Conservation (phyloP, 2,113 vertebrate genomes). For the Heteronetta atricapilla region DNA sequence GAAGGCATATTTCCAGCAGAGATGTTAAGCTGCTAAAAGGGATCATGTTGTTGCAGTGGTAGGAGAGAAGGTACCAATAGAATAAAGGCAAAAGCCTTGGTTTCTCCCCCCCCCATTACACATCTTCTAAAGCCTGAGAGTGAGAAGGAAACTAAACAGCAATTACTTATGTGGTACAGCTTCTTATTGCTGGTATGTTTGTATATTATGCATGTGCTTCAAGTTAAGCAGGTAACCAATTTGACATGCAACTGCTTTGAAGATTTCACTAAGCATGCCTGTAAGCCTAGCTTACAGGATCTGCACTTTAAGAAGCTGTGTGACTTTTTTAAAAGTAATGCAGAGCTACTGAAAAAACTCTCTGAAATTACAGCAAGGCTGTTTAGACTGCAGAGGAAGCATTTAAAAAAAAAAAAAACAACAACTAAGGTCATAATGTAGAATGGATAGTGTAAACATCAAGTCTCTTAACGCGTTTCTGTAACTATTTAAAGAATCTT, state of each 20-base stretch:
- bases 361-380: neutral
- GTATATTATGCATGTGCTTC: neutral
- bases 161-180: neutral
- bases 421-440: neutral
- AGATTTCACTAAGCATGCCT: neutral
- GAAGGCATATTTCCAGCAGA: neutral
- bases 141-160: neutral
- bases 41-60: neutral
- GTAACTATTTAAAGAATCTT: neutral
- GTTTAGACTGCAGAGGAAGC: neutral
- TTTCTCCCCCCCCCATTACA: neutral
- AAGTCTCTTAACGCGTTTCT: neutral
- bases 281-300: neutral
- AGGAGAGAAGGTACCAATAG: neutral
- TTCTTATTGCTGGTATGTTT: neutral
- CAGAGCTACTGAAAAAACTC: neutral
- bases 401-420: no score
- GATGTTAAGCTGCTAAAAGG: neutral
- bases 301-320: neutral
- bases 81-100: neutral
- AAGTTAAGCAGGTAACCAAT: neutral
- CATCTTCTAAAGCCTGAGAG: neutral
- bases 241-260: neutral
- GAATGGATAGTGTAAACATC: neutral
- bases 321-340: neutral